phyloP scores from a whole-genome alignment of 2,113 vertebrate genomes.

The Hystrix cristata region DNA sequence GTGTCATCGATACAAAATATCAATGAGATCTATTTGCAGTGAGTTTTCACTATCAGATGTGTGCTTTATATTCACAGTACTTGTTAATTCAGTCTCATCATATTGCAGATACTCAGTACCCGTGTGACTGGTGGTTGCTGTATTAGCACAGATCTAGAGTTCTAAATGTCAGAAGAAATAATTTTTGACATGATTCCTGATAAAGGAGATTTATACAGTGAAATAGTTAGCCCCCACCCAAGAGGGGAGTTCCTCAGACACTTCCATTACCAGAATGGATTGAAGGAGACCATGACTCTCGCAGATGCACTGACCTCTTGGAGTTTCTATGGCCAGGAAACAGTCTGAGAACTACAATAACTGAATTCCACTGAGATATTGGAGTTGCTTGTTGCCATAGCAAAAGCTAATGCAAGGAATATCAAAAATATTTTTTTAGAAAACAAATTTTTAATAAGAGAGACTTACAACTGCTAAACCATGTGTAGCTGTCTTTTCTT shows the following conservation, averaged over 20 bases:
- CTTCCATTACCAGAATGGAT: neutral
- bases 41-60: neutral
- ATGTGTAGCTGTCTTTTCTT: neutral
- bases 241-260: neutral
- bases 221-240: neutral
- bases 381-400: conserved; percentile 46
- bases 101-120: neutral
- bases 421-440: conserved; percentile 38
- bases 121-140: neutral
- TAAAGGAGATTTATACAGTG: neutral
- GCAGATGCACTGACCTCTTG: neutral
- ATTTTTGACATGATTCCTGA: neutral
- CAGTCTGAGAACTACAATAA: neutral
- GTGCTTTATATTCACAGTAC: neutral
- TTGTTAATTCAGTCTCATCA: neutral
- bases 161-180: neutral
- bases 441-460: neutral
- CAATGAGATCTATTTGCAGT: neutral
- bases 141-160: neutral
- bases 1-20: neutral
- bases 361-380: neutral
- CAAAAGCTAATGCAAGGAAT: conserved; percentile 48
- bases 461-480: neutral
- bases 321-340: neutral
- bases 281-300: neutral